Conservation (phyloP, 2,797 vertebrate species). For the Uromys caudimaculatus region DNA sequence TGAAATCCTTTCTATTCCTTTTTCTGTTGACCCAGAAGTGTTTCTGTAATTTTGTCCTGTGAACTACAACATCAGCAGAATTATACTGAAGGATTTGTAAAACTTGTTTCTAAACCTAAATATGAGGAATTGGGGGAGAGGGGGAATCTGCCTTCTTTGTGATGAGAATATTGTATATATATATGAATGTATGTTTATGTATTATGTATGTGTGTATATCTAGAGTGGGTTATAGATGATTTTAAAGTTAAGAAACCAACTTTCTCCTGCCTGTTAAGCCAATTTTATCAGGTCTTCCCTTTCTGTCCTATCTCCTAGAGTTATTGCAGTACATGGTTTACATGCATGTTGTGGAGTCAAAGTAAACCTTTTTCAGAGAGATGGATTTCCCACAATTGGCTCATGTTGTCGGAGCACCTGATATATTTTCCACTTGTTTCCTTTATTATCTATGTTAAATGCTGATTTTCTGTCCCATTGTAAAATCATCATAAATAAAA, state of each 20-base stretch:
- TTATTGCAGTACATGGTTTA: neutral
- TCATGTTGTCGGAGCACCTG: neutral
- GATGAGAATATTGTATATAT: neutral
- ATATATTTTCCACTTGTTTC: constrained; percentile 21
- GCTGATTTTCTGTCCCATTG: neutral
- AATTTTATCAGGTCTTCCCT: neutral
- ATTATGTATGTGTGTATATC: neutral
- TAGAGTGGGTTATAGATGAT: neutral
- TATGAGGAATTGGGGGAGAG: neutral
- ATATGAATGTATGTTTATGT: neutral
- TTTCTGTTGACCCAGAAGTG: neutral
- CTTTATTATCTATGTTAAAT: neutral
- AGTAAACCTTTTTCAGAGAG: constrained; percentile 19
- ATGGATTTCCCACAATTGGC: neutral
- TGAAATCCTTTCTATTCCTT: neutral
- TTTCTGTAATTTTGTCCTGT: neutral
- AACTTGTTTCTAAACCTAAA: neutral
- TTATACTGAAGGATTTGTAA: neutral
- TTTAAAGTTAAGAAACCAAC: constrained; percentile 23
- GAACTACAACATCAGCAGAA: neutral
- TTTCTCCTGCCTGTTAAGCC: neutral
- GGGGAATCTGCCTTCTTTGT: neutral
- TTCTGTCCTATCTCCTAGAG: neutral
- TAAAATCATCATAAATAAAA: constrained; percentile 14
- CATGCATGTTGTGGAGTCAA: neutral